Evolutionary conservation across 53 echinoderm and acorn worm genomes (phyloP).

Genomic region (Paracentrotus lividus): DNA sequence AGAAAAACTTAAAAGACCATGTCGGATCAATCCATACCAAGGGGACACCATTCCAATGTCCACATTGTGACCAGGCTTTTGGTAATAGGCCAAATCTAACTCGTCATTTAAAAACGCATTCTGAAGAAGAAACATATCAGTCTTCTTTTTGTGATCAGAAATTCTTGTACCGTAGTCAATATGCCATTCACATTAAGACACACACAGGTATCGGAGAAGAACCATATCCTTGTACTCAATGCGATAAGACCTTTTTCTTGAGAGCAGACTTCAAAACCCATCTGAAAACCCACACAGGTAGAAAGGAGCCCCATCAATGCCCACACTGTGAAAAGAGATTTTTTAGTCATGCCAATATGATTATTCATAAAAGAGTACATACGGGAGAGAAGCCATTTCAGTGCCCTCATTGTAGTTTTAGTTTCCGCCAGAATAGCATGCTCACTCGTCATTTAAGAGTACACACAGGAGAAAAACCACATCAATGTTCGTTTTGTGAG

Average conservation of each 20-base stretch:
- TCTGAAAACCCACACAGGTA: neutral
- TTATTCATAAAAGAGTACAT: neutral
- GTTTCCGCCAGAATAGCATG: neutral
- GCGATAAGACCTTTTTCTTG: neutral
- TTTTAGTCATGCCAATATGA: neutral
- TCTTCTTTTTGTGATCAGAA: neutral
- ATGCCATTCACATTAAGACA: neutral
- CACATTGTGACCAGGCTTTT: neutral
- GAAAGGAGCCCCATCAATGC: neutral
- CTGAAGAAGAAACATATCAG: neutral
- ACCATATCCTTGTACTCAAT: neutral
- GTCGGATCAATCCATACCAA: neutral
- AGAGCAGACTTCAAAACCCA: neutral
- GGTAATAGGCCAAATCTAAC: neutral
- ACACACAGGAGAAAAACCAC: constrained; percentile 55
- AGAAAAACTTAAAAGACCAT: neutral
- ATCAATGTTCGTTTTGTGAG: constrained; percentile 75
- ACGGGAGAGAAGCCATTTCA: neutral
- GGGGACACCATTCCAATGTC: neutral
- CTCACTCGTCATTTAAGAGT: neutral
- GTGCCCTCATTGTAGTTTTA: neutral
- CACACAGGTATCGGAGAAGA: neutral
- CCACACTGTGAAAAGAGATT: neutral
- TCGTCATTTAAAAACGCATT: neutral
- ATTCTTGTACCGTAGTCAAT: neutral